These are phyloP conservation scores for Pentamera pediparva DNA, from an alignment of 53 echinoderm and acorn worm species.

Conservation along the genomic window DNA sequence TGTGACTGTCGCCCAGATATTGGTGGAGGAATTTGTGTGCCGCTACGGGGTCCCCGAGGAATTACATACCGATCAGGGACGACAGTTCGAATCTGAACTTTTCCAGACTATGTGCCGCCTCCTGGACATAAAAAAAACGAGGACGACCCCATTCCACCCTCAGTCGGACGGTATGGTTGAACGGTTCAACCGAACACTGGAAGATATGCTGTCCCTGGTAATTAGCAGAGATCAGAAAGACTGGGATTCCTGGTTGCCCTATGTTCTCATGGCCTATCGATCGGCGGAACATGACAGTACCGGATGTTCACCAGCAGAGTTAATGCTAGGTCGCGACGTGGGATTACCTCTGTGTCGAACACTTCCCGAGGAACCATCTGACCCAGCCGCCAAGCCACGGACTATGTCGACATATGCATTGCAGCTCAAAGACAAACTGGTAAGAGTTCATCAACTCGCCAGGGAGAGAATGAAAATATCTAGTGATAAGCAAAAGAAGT, in stretches of 20 bases:
- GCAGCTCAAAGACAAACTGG: background rate
- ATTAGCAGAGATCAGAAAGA: background rate
- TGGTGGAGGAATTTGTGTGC: slow-evolving; percentile 38
- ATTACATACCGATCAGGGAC: background rate
- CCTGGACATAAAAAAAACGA: background rate
- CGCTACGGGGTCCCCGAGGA: slow-evolving; percentile 11
- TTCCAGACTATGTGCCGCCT: background rate
- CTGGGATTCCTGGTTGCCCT: slow-evolving; percentile 14
- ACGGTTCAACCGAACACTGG: slow-evolving; percentile 6
- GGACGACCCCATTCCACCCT: background rate
- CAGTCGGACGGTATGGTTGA: slow-evolving; percentile 8
- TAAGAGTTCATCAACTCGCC: background rate
- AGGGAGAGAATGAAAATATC: background rate
- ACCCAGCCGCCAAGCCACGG: background rate
- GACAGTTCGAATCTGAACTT: background rate
- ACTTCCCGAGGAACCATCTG: background rate
- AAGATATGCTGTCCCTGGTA: background rate
- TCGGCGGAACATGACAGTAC: slow-evolving; percentile 6
- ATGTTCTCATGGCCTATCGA: slow-evolving; percentile 4
- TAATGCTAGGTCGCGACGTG: background rate
- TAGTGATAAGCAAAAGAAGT: slow-evolving; percentile 11
- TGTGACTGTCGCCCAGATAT: slow-evolving; percentile 21
- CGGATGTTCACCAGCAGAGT: background rate
- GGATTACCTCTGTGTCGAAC: background rate
- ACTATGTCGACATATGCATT: background rate